These are phyloP conservation scores for Columba janthina DNA, from an alignment of 2,113 vertebrate genomes.

Conservation along the genomic window DNA sequence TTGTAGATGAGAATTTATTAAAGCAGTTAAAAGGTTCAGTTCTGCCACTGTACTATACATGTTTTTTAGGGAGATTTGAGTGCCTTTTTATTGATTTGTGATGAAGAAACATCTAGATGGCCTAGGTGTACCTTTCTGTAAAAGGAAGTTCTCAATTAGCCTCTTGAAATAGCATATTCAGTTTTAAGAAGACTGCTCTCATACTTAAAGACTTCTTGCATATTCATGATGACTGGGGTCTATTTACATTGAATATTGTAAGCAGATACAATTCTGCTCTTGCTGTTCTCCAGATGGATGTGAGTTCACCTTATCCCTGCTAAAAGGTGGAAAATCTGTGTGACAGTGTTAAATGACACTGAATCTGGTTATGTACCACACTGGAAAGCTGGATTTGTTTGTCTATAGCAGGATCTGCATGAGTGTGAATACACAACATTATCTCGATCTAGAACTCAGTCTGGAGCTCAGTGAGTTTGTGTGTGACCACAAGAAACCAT, in stretches of 20 bases:
- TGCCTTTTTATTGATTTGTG: neutral
- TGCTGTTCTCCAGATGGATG: neutral
- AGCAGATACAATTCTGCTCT: neutral
- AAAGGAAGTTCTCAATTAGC: neutral
- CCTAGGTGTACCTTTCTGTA: neutral
- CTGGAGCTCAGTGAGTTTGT: neutral
- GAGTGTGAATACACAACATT: neutral
- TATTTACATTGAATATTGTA: neutral
- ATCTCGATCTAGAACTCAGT: neutral
- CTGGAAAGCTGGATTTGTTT: neutral
- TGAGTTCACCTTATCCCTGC: neutral
- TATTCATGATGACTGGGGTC: neutral
- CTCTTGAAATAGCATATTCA: neutral
- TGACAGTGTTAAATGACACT: neutral
- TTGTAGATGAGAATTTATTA: neutral
- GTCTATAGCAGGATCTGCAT: neutral
- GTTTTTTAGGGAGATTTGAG: neutral
- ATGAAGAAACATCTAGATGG: neutral
- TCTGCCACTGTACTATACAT: neutral
- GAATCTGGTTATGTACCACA: neutral
- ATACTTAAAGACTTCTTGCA: neutral
- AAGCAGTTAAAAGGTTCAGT: neutral
- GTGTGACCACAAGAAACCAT: neutral
- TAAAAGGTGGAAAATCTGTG: neutral
- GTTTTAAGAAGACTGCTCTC: neutral